Evolutionary conservation across 2,797 vertebrate species (phyloP).

Genomic region (Gephyroberyx darwinii): DNA sequence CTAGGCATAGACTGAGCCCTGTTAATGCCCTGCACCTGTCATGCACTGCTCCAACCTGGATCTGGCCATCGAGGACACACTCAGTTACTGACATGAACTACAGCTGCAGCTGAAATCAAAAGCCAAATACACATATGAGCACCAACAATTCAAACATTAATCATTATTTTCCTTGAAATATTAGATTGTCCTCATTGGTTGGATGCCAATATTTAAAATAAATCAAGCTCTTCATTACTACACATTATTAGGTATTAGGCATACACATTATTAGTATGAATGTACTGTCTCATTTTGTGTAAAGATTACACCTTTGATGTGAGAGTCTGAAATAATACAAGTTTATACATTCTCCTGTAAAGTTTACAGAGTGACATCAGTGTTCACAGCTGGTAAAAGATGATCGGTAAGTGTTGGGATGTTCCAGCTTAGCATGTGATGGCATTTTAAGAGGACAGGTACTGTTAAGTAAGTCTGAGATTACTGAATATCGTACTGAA

Average conservation of each 20-base stretch:
- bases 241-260: not conserved
- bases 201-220: not conserved
- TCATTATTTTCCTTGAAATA: slow-evolving; percentile 6
- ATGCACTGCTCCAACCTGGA: slow-evolving; percentile 50
- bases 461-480: not conserved
- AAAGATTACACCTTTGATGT: not conserved
- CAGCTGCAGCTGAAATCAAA: not conserved
- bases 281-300: not conserved
- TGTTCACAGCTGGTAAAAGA: not conserved
- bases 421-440: not conserved
- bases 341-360: not conserved
- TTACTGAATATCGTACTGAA: no score
- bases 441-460: not conserved
- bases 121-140: slow-evolving; percentile 6
- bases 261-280: not conserved
- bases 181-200: not conserved
- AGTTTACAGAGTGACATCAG: no score
- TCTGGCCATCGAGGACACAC: slow-evolving; percentile 58
- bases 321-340: not conserved
- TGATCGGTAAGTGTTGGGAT: not conserved
- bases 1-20: slow-evolving; percentile 52
- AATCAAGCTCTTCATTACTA: not conserved
- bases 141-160: not conserved
- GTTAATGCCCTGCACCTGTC: slow-evolving; percentile 80
- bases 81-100: slow-evolving; percentile 51